Evolutionary conservation across 2,888 invertebrate genomes (phyloP).

Genomic region (Dinocampus coccinellae): DNA sequence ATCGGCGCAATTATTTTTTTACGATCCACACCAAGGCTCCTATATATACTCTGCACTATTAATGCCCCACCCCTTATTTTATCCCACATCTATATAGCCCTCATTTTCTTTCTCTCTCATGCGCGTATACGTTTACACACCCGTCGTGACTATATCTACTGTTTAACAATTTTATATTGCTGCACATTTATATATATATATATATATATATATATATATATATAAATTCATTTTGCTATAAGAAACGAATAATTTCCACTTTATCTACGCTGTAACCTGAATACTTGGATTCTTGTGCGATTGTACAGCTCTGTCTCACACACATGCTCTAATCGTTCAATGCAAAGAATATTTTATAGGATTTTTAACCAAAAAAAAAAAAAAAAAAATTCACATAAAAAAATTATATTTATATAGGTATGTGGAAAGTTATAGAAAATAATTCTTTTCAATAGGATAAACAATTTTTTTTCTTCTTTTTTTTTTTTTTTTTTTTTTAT

Average conservation of each 20-base stretch:
- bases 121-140: too few species aligned
- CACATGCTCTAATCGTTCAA: not conserved
- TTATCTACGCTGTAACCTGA: constrained; percentile 47
- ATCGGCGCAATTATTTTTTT: constrained; percentile 65
- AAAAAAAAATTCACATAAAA: not conserved
- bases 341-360: not conserved
- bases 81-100: constrained; percentile 24
- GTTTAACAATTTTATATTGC: not conserved
- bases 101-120: too few species aligned
- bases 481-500: not conserved
- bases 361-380: too few species aligned
- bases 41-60: constrained; percentile 54
- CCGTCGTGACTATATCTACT: not conserved
- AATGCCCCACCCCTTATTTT: constrained; percentile 38
- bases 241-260: constrained; percentile 35
- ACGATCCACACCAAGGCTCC: constrained; percentile 61
- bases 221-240: not conserved
- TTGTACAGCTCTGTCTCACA: not conserved
- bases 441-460: not conserved
- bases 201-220: not conserved
- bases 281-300: constrained; percentile 45
- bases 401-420: not conserved
- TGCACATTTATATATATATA: not conserved
- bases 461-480: not conserved
- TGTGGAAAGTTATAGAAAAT: not conserved